phyloP scores from a whole-genome alignment of 92 coral and sea anemone genomes.

The Palythoa caribaeorum region DNA sequence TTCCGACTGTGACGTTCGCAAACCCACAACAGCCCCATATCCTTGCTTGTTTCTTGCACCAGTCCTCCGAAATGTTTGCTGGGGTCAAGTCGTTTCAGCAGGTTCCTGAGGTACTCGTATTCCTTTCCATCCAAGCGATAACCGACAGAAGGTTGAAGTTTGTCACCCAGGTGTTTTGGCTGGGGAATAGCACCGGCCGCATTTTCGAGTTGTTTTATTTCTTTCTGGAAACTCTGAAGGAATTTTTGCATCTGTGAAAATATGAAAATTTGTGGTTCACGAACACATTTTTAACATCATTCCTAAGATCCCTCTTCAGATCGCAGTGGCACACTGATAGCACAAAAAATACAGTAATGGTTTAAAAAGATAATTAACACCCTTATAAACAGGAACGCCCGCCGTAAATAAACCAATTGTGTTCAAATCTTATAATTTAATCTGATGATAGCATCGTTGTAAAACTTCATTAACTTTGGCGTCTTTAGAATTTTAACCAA shows the following conservation, averaged over 20 bases:
- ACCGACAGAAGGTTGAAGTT: constrained; percentile 47
- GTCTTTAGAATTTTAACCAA: too few species aligned
- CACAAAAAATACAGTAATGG: too few species aligned
- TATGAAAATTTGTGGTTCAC: not conserved
- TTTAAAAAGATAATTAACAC: too few species aligned
- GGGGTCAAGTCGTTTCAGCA: constrained; percentile 48
- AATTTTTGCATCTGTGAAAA: constrained; percentile 67
- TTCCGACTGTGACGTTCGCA: constrained; percentile 67
- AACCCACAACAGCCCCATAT: constrained; percentile 75
- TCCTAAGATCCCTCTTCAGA: too few species aligned
- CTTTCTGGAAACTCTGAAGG: constrained; percentile 44
- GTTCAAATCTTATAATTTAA: too few species aligned
- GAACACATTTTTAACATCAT: too few species aligned
- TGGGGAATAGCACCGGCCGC: constrained; percentile 57
- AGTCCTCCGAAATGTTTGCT: constrained; percentile 74
- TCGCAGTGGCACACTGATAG: too few species aligned
- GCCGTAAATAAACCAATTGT: too few species aligned
- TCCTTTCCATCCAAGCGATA: constrained; percentile 67
- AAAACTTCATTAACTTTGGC: too few species aligned
- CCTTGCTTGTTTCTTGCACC: constrained; percentile 70
- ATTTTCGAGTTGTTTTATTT: constrained; percentile 53
- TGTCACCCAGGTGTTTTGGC: constrained; percentile 62
- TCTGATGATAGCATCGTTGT: too few species aligned
- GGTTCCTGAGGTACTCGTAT: constrained; percentile 50
- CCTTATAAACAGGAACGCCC: too few species aligned